These are phyloP conservation scores for Meteorus cinctellus DNA, from an alignment of 2,888 invertebrate genomes.

Conservation along the genomic window DNA sequence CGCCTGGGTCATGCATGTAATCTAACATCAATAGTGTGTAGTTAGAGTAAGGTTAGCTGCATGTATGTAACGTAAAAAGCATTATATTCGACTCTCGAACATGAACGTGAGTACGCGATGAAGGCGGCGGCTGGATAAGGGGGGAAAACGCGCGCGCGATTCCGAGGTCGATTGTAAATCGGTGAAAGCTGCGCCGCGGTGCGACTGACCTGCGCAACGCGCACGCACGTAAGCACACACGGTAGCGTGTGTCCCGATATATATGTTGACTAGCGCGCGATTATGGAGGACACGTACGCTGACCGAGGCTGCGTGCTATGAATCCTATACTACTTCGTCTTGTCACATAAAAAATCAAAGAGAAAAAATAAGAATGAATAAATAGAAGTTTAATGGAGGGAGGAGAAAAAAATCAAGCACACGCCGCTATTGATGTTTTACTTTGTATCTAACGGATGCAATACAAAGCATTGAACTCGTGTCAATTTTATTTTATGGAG, in stretches of 20 bases:
- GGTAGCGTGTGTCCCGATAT: slow-evolving; percentile 46
- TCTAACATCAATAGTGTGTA: slow-evolving; percentile 14
- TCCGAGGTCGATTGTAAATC: slow-evolving; percentile 50
- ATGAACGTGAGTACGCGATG: slow-evolving; percentile 25
- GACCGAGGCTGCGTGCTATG: slow-evolving; percentile 38
- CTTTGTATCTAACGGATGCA: background rate
- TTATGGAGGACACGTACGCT: slow-evolving; percentile 47
- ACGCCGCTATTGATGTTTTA: background rate
- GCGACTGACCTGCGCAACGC: slow-evolving; percentile 59
- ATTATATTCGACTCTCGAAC: slow-evolving; percentile 4
- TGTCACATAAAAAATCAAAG: slow-evolving; percentile 38
- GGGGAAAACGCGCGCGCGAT: slow-evolving; percentile 35
- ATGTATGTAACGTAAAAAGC: background rate
- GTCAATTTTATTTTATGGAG: background rate
- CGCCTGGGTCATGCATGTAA: slow-evolving; percentile 5
- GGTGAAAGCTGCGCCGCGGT: slow-evolving; percentile 53
- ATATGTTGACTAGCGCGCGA: slow-evolving; percentile 4
- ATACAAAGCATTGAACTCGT: background rate
- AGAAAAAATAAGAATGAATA: slow-evolving; percentile 29
- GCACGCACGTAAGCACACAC: slow-evolving; percentile 48
- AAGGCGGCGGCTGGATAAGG: slow-evolving; percentile 38
- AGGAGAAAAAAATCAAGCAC: background rate
- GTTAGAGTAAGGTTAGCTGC: background rate
- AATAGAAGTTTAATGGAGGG: slow-evolving; percentile 24
- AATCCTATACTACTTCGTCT: slow-evolving; percentile 28